These are phyloP conservation scores for Pachymerium ferrugineum DNA, from an alignment of 2,888 invertebrate genomes.

Conservation along the genomic window DNA sequence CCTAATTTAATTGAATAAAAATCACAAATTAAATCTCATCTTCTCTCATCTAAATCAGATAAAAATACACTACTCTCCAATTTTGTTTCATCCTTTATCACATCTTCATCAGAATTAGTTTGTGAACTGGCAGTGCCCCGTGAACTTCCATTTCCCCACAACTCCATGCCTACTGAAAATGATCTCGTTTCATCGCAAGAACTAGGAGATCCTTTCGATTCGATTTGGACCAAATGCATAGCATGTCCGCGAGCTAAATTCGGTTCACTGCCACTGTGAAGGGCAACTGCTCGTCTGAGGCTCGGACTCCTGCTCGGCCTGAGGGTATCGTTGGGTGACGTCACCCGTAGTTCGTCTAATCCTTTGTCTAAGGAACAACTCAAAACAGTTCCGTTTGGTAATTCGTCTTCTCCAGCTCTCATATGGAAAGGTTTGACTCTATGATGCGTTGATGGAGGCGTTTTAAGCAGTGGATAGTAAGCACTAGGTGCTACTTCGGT, in stretches of 20 bases:
- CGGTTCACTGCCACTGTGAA: conserved; percentile 35
- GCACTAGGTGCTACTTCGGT: background rate
- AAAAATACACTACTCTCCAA: background rate
- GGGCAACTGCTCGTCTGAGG: background rate
- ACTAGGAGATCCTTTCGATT: conserved; percentile 9
- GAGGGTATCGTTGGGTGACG: background rate
- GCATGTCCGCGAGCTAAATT: conserved; percentile 32
- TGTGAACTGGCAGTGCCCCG: conserved; percentile 35
- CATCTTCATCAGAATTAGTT: conserved; percentile 37
- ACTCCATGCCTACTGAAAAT: conserved; percentile 23
- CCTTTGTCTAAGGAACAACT: conserved; percentile 39
- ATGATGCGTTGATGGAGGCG: background rate
- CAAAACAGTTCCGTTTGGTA: conserved; percentile 27
- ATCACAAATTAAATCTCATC: background rate
- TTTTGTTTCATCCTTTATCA: background rate
- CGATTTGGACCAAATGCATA: background rate
- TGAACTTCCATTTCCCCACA: conserved; percentile 36
- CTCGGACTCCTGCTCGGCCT: background rate
- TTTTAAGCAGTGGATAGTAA: background rate
- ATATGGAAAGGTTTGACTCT: background rate
- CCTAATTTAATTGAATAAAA: too few species aligned
- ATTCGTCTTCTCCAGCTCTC: background rate
- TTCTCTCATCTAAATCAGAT: background rate
- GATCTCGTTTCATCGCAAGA: background rate
- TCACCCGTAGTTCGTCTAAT: conserved; percentile 36